Conservation (phyloP, 2,888 invertebrate species). For the Ephialtes manifestator region DNA sequence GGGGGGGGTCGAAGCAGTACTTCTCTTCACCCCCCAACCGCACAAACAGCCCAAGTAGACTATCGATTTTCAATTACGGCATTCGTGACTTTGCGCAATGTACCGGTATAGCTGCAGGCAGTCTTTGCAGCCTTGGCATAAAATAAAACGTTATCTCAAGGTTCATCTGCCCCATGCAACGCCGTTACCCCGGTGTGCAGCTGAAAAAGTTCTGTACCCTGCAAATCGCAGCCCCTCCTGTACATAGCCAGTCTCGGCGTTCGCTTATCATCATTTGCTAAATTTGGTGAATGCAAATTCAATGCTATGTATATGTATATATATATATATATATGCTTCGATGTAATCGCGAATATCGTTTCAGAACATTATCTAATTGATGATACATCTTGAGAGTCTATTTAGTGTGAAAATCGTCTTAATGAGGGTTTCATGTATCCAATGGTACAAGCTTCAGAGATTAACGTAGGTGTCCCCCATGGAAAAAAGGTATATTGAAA, state of each 20-base stretch:
- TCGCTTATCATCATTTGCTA: constrained; percentile 8
- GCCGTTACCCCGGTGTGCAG: constrained; percentile 2
- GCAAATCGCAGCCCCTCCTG: constrained; percentile 9
- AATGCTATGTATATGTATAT: background rate
- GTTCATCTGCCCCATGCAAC: constrained; percentile 75
- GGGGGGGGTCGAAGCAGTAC: constrained; percentile 58
- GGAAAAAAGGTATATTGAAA: too few species aligned
- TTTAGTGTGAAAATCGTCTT: constrained; percentile 1
- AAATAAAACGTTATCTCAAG: constrained; percentile 81
- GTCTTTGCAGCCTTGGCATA: constrained; percentile 79
- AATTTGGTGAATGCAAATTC: constrained; percentile 9
- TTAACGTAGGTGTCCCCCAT: background rate
- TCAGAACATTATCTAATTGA: background rate
- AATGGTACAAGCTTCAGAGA: background rate
- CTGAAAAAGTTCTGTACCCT: constrained; percentile 14
- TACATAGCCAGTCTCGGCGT: background rate
- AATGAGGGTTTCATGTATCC: background rate
- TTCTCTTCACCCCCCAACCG: constrained; percentile 36
- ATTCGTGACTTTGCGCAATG: constrained; percentile 85
- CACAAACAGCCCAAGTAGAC: constrained; percentile 65
- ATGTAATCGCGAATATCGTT: background rate
- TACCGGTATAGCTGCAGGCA: constrained; percentile 74
- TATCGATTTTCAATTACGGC: constrained; percentile 85
- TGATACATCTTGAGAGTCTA: background rate
- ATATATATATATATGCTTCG: background rate